Evolutionary conservation across 2,888 invertebrate species (phyloP), one percentile per base, ranked within the genome.

Genomic region (Osmoderma eremita): DNA sequence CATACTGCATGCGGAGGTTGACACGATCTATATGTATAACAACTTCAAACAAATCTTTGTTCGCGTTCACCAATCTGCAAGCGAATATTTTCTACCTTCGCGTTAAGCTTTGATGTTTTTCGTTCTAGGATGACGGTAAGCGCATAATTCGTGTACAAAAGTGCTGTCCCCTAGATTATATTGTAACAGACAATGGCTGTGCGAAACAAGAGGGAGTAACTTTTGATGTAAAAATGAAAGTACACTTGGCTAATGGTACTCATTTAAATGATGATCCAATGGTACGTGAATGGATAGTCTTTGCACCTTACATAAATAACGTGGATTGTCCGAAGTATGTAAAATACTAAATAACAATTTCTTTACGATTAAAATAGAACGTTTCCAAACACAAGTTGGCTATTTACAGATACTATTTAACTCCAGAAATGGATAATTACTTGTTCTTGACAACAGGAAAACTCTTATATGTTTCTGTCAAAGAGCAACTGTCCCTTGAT

Each of bases 131-230:
- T 56, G 72, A 74, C 62, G 69, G 68, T 20, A 71, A 68, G 20
- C 45, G 39, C 12, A 71, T 75, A 12, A 72, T 74, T 48, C 71
- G 75, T 5, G 68, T 77, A 4, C 75, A 75, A 17, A 77, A 77
- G 70, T 78, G 78, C 58, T 78, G 65, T 56, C 69, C 72, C 1
- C 20, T 69, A 6, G 36, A 61, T 17, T n/a, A 67, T 36, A 67
- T 72, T 5, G 51, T 75, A 17, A 39, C 63, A 1, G 6, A 6
- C 2, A 1, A 13, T 17, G 72, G 72, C n/a, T 75, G 75, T 62
- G 4, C 20, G 24, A 56, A 39, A 12, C n/a, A n/a, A n/a, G n/a
- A 65, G 42, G 6, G 22, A 62, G 18, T 65, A 15, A 4, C 17
- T 1, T 73, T 75, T 62, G 36, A 69, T 48, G 69, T 71, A 0